phyloP scores from a whole-genome alignment of 2,888 invertebrate species.

The Diadromus collaris region DNA sequence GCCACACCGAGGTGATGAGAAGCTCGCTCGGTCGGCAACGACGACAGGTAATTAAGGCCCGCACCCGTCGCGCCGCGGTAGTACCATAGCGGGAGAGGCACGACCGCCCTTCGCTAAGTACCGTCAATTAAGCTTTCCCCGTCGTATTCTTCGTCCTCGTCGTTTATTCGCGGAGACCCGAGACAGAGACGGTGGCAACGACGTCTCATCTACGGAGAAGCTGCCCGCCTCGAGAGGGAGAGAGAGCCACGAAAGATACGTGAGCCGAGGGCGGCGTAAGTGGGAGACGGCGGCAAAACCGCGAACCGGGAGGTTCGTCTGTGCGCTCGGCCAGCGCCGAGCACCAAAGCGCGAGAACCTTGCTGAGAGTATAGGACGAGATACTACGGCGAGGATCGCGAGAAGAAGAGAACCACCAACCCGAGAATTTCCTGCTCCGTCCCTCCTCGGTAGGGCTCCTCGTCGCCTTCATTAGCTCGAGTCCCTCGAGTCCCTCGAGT shows the following conservation, averaged over 20 bases:
- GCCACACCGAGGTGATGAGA: slow-evolving; percentile 9
- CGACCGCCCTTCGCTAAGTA: slow-evolving; percentile 64
- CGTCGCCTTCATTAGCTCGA: slow-evolving; percentile 62
- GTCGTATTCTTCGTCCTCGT: slow-evolving; percentile 45
- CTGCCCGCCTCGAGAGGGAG: slow-evolving; percentile 7
- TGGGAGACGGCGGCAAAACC: slow-evolving; percentile 49
- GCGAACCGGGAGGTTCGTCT: slow-evolving; percentile 36
- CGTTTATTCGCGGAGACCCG: slow-evolving; percentile 22
- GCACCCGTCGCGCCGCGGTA: slow-evolving; percentile 33
- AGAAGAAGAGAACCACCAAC: slow-evolving; percentile 19
- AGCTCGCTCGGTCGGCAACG: slow-evolving; percentile 28
- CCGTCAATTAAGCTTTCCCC: slow-evolving; percentile 67
- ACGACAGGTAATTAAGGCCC: slow-evolving; percentile 67
- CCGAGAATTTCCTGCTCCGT: background rate
- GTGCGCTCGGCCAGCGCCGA: slow-evolving; percentile 27
- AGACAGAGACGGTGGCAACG: slow-evolving; percentile 39
- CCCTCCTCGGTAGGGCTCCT: slow-evolving; percentile 47
- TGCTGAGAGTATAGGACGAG: slow-evolving; percentile 29
- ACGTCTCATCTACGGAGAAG: slow-evolving; percentile 37
- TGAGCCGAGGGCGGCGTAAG: slow-evolving; percentile 6
- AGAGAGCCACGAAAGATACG: slow-evolving; percentile 18
- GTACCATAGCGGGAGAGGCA: slow-evolving; percentile 37
- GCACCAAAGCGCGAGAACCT: slow-evolving; percentile 49
- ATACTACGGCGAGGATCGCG: slow-evolving; percentile 48
- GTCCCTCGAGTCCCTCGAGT: slow-evolving; percentile 57